phyloP scores from a whole-genome alignment of 1,140 invertebrate genomes.

The Eriocheir sinensis region DNA sequence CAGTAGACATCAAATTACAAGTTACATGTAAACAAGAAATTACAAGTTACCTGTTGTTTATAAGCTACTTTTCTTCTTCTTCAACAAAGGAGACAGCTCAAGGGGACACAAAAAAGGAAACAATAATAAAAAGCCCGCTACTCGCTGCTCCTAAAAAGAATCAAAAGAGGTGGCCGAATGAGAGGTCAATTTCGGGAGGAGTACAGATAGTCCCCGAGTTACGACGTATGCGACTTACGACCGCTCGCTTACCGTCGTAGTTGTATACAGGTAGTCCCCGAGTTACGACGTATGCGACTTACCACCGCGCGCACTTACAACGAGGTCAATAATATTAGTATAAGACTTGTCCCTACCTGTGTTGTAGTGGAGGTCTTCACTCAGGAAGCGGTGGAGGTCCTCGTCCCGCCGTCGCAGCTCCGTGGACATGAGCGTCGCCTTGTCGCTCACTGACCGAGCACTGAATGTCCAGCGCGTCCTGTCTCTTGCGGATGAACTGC shows the following conservation, averaged over 20 bases:
- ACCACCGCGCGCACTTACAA: background rate
- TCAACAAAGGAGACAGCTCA: too few relatives aligned
- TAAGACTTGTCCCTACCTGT: constrained; percentile 65
- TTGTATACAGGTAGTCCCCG: too few relatives aligned
- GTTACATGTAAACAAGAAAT: background rate
- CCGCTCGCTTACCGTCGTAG: background rate
- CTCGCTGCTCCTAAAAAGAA: too few relatives aligned
- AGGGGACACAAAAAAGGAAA: too few relatives aligned
- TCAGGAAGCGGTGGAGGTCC: constrained; percentile 83
- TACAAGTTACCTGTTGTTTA: background rate
- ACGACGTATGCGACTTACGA: too few relatives aligned
- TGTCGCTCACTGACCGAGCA: constrained; percentile 79
- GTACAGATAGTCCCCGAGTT: too few relatives aligned
- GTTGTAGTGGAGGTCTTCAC: constrained; percentile 82
- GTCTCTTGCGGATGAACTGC: constrained; percentile 79
- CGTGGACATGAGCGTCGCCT: constrained; percentile 79
- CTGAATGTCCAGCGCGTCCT: constrained; percentile 79
- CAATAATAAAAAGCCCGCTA: too few relatives aligned
- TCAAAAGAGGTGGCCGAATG: too few relatives aligned
- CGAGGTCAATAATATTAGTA: background rate
- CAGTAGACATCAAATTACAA: background rate
- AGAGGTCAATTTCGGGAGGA: too few relatives aligned
- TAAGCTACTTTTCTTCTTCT: too few relatives aligned
- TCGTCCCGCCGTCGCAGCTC: constrained; percentile 81
- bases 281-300: too few relatives aligned